Conservation (phyloP, 2,797 vertebrate genomes). For the Ataeniobius toweri region DNA sequence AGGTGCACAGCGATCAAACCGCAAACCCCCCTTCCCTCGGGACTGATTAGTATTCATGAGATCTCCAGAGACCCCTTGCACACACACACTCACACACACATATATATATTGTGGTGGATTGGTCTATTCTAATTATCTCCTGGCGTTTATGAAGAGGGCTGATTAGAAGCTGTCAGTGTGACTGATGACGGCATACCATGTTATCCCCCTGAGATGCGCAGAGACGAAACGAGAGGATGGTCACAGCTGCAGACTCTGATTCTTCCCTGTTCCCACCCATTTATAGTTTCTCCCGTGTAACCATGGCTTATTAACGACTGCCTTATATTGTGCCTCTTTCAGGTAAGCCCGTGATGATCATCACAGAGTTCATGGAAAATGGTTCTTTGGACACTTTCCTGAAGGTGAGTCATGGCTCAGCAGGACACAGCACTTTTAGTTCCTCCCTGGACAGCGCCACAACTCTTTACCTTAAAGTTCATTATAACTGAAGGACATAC, state of each 20-base stretch:
- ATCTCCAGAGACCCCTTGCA: constrained; percentile 67
- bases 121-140: constrained; percentile 81
- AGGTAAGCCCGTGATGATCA: constrained; percentile 86
- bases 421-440: constrained; percentile 20
- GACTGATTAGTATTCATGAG: constrained; percentile 83
- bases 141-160: constrained; percentile 81
- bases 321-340: constrained; percentile 47
- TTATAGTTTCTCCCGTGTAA: constrained; percentile 50
- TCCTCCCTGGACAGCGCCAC: constrained; percentile 21
- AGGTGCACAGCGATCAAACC: constrained; percentile 63
- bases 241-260: constrained; percentile 62
- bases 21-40: constrained; percentile 55
- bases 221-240: constrained; percentile 57
- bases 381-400: constrained; percentile 84
- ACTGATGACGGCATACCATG: constrained; percentile 79
- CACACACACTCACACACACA: constrained; percentile 29
- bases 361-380: constrained; percentile 85
- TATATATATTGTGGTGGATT: constrained; percentile 69
- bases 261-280: constrained; percentile 47
- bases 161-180: constrained; percentile 84
- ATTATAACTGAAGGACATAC: constrained; percentile 1
- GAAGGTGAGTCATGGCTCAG: constrained; percentile 75
- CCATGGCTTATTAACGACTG: constrained; percentile 43
- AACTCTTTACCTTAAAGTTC: constrained; percentile 12
- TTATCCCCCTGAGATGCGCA: constrained; percentile 62